Conservation (phyloP, 2,888 invertebrate genomes). For the Sacculina carcini region DNA sequence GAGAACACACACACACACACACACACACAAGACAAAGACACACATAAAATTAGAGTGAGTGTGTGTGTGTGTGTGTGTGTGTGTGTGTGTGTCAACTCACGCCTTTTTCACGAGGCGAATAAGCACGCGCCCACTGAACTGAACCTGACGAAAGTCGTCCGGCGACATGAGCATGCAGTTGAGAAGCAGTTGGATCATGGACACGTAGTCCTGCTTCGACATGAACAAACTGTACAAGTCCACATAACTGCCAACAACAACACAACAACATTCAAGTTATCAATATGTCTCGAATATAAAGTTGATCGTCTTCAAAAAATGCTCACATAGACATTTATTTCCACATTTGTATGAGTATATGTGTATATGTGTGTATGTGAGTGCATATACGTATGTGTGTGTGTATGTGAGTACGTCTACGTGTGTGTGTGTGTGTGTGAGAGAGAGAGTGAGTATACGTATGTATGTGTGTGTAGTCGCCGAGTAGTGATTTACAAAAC, state of each 20-base stretch:
- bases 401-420: background rate
- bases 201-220: slow-evolving; percentile 65
- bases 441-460: background rate
- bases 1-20: too few relatives aligned
- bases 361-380: background rate
- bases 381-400: background rate
- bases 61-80: background rate
- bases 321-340: background rate
- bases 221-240: slow-evolving; percentile 61
- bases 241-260: slow-evolving; percentile 21
- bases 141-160: slow-evolving; percentile 43
- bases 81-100: background rate
- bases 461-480: background rate
- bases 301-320: too few relatives aligned
- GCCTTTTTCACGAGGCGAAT: slow-evolving; percentile 46
- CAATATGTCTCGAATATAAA: too few relatives aligned
- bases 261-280: too few relatives aligned
- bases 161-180: slow-evolving; percentile 31
- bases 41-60: too few relatives aligned
- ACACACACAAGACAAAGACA: too few relatives aligned
- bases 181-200: slow-evolving; percentile 47
- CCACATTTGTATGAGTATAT: background rate
- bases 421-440: background rate
- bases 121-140: slow-evolving; percentile 40
- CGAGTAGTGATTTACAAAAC: too few relatives aligned